Evolutionary conservation across 1,140 invertebrate genomes (phyloP), one percentile per base, ranked within the genome.

Genomic region (Hydropsyche tenuis): DNA sequence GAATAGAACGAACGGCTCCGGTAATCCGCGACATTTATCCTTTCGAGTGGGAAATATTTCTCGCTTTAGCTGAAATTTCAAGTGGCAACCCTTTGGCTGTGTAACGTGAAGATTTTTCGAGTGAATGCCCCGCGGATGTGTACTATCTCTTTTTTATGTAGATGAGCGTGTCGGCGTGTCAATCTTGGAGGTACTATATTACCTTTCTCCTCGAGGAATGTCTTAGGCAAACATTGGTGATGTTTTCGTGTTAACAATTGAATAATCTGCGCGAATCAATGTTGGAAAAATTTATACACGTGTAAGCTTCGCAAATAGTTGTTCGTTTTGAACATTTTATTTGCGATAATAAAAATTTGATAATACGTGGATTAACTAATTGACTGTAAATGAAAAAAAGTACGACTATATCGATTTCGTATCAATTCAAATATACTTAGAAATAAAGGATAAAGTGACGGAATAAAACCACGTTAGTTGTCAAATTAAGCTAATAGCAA

Each of bases 31-130:
- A 53, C 48, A 53, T 60, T 60, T 60, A 60, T 60, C 56, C 23
- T 60, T 60, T 25, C 56, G 23, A 60, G 56, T 60, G 56, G 20
- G 22, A 25, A 25, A 60, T 60, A 60, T 60, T 23, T 60, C 23
- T 60, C 20, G 20, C 48, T 53, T 9, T 53, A 53, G 48, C 23
- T 63, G 60, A 63, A 63, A 30, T 63, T 63, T 63, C 60, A 37
- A 63, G 60, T 11, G 14, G 23, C 23, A 30, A 63, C 23, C 23
- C 60, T 63, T 63, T 63, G 12, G 23, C 20, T 25, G 27, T 53
- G 60, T 63, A 63, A 63, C 25, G 23, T 63, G 20, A 25, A 25
- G 60, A 63, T 63, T 63, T 63, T 63, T 63, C 60, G 23, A 25
- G 60, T 30, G 23, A 63, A 30, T n/a, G 27, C 23, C 27, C 25